These are phyloP conservation scores for Hipposideros larvatus DNA, from an alignment of 2,797 vertebrate genomes.

Conservation along the genomic window DNA sequence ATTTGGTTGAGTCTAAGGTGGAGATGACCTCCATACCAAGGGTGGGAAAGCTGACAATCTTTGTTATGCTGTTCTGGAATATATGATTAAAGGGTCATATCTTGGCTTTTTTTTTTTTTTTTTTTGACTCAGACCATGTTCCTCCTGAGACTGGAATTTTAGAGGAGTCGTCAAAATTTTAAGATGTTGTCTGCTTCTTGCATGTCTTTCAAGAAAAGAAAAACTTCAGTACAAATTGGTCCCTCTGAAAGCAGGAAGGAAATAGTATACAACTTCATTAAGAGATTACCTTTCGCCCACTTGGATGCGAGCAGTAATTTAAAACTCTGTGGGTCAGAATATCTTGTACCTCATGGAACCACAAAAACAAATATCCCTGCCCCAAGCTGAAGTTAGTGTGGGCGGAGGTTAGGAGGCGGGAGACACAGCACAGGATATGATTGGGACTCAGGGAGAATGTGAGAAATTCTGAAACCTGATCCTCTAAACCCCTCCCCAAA, in stretches of 20 bases:
- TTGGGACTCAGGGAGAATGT: background rate
- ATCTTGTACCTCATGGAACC: background rate
- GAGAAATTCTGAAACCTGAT: background rate
- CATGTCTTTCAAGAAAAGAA: constrained; percentile 70
- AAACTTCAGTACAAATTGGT: constrained; percentile 69
- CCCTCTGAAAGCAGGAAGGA: constrained; percentile 67
- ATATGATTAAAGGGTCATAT: background rate
- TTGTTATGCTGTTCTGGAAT: constrained; percentile 37
- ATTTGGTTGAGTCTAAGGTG: background rate
- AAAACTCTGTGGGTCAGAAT: constrained; percentile 8
- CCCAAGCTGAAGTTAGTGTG: background rate
- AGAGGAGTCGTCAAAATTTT: constrained; percentile 51
- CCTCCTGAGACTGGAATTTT: constrained; percentile 54
- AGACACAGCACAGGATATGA: background rate
- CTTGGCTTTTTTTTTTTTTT: background rate
- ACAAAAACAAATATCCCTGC: background rate
- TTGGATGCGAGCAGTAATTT: constrained; percentile 1
- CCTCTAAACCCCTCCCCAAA: background rate
- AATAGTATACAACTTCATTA: constrained; percentile 62
- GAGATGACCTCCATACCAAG: background rate
- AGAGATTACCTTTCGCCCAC: background rate
- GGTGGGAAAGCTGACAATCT: background rate
- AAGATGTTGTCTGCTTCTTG: constrained; percentile 60
- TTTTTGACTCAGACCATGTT: constrained; percentile 30
- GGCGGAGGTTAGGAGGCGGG: background rate